Evolutionary conservation across 1,140 invertebrate species (phyloP), one percentile per base, ranked within the genome.

Genomic region (Magallana ariakensis): DNA sequence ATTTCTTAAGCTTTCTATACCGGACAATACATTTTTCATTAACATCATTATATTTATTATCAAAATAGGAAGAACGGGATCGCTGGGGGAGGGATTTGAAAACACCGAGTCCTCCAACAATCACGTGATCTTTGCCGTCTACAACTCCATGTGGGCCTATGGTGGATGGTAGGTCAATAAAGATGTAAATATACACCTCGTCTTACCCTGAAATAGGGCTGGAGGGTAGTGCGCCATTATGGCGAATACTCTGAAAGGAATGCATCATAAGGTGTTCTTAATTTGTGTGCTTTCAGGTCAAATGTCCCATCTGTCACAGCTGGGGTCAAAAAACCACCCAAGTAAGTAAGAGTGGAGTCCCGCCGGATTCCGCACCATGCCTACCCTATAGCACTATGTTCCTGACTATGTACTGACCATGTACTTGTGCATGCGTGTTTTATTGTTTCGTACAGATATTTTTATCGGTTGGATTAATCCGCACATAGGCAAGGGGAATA

Each of bases 141-240:
- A 91, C 87, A 91, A 90, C 60, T 87, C 89, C 53, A 89, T 92
- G 7, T 92, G 91, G 91, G 90, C 91, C 4, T 92, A 92, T 80
- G 90, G 91, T 13, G 91, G 91, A 75, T 92, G 91, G 91, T 92
- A 86, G 87, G 89, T 87, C 16, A 10, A 57, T 85, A n/a, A 53
- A 54, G 1, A 16, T 56, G 16, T 54, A 26, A 26, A 13, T 81
- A 82, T 33, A 13, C 15, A 26, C 33, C 33, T 46, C 5, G 19
- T 13, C 66, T 13, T 26, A 22, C 66, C 66, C 66, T 19, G 19
- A 75, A 26, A 75, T 13, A 75, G 66, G 66, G 19, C 26, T 70
- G 62, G 66, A 81, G 60, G 26, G 26, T 22, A 66, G 58, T 87
- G 53, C 22, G 70, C 80, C 46, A 16, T 54, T 66, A 81, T 66